Base-by-base conservation (phyloP, 2,888 invertebrate species). In the Macaria notata region DNA sequence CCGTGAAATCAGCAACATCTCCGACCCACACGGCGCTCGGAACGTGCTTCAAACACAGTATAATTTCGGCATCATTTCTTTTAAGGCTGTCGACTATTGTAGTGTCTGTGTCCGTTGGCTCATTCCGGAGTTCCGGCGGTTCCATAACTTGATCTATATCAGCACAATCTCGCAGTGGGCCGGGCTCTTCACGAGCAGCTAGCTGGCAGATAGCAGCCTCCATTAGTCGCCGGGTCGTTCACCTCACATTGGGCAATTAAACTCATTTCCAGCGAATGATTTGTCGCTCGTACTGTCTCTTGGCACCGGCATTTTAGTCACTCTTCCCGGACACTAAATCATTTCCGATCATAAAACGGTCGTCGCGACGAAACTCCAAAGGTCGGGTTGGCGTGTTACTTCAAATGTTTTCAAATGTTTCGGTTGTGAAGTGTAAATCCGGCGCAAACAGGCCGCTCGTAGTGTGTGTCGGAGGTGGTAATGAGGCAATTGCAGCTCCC, bases 181-280 rank as follows among this genome's bases (percentile, higher is more conserved):
- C 76, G 86, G 76, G 64, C 79, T 81, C 83, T 86, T 85, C 86
- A 86, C 84, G 84, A 50, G 71, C 7, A 7, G 33, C 7, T 7
- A 7, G 33, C 5, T 19, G 19, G 19, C 19, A 19, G 19, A 19
- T 19, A 19, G 19, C 19, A 19, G 19, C 19, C 19, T 19, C 63
- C 68, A 66, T 64, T 64, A 47, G 56, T 56, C 51, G 48, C 53
- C 59, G 68, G 84, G 78, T 64, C 83, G 69, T 83, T 85, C 79
- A 83, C 77, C 85, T 81, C 71, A 70, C 65, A 74, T 76, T 76
- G 74, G 75, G 75, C 78, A 81, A 83, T 83, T 80, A 76, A 70
- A 78, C 71, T 66, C 69, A 73, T 70, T 71, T 71, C 65, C 75
- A 68, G 64, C 64, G 60, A 66, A 73, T 75, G 71, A 73, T 73